Conservation (phyloP, 2,113 vertebrate genomes). For the Brachypteracias leptosomus region DNA sequence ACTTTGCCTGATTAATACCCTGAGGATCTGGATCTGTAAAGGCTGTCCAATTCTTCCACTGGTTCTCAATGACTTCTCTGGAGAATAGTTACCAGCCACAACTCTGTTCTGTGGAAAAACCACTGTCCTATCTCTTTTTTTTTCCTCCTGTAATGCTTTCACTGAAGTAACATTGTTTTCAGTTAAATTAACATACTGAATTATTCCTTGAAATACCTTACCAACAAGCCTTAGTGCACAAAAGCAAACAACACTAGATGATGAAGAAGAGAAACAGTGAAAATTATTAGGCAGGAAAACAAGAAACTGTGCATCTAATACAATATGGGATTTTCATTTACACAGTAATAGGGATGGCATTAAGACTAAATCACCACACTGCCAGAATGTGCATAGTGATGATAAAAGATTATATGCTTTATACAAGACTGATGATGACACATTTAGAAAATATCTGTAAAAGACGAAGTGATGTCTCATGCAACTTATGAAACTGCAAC, state of each 20-base stretch:
- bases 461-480: conserved; percentile 34
- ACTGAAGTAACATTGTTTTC: background rate
- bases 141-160: background rate
- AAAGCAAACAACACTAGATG: background rate
- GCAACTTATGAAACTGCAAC: conserved; percentile 35
- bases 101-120: background rate
- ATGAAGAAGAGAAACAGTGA: background rate
- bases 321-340: conserved; percentile 14
- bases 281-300: background rate
- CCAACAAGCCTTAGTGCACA: background rate
- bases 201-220: background rate
- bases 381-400: conserved; percentile 42
- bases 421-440: conserved; percentile 51
- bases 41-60: background rate
- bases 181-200: background rate
- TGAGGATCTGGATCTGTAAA: background rate
- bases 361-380: conserved; percentile 38
- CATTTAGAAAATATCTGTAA: conserved; percentile 27
- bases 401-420: conserved; percentile 59
- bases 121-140: background rate
- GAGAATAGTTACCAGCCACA: background rate
- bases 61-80: background rate
- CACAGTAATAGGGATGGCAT: conserved; percentile 18
- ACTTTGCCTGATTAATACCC: background rate
- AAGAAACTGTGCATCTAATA: background rate